Evolutionary conservation across 1,140 invertebrate species (phyloP).

Genomic region (Pygmarrhopalites habei): DNA sequence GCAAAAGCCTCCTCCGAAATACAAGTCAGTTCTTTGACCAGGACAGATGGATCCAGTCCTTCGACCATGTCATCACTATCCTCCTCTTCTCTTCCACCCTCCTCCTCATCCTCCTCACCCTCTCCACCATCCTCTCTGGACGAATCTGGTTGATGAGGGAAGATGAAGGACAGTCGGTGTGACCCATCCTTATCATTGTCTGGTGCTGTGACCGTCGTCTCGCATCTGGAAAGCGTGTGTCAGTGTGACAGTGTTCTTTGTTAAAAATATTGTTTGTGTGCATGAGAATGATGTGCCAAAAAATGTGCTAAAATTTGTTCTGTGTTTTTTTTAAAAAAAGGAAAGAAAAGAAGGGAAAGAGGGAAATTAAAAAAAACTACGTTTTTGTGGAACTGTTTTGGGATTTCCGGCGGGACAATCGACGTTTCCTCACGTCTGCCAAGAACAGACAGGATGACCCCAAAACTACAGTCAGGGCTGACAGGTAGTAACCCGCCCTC

Average conservation of each 20-base stretch:
- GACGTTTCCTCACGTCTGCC: slow-evolving; percentile 66
- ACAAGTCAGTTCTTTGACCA: slow-evolving; percentile 60
- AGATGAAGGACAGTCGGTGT: neutral
- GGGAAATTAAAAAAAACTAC: slow-evolving; percentile 12
- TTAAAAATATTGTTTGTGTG: neutral
- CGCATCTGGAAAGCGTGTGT: slow-evolving; percentile 16
- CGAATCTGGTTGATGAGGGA: no score
- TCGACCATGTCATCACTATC: neutral
- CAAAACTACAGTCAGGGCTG: slow-evolving; percentile 64
- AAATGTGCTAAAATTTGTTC: no score
- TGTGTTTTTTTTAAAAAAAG: no score
- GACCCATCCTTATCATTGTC: no score
- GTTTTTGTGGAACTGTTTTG: slow-evolving; percentile 39
- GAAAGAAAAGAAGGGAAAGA: neutral
- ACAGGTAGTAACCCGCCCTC: slow-evolving; percentile 71
- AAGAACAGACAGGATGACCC: slow-evolving; percentile 69
- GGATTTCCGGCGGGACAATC: slow-evolving; percentile 45
- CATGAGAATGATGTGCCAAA: no score
- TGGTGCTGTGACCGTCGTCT: slow-evolving; percentile 20
- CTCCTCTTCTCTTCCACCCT: slow-evolving; percentile 1
- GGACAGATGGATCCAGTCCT: slow-evolving; percentile 11
- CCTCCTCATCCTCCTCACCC: neutral
- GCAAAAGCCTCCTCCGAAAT: slow-evolving; percentile 78
- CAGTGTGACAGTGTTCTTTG: slow-evolving; percentile 8
- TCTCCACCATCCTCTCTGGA: slow-evolving; percentile 4